These are phyloP conservation scores for Smittia aterrima DNA, from an alignment of 2,888 invertebrate genomes.

Conservation along the genomic window DNA sequence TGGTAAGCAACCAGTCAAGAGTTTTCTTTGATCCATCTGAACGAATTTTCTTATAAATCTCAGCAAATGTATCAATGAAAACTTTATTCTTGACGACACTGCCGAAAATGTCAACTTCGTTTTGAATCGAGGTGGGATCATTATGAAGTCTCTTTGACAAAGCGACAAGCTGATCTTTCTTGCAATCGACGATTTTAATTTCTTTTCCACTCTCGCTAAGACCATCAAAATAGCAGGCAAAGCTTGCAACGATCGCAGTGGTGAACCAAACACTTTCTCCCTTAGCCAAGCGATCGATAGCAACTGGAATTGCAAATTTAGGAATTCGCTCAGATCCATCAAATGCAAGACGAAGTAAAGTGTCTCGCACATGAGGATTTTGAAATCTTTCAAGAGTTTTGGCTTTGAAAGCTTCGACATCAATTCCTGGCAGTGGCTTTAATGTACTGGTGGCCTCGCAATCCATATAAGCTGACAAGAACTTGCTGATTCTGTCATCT, in stretches of 20 bases:
- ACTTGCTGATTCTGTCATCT: background rate
- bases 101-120: constrained; percentile 28
- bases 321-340: constrained; percentile 28
- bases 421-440: background rate
- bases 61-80: constrained; percentile 14
- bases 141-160: background rate
- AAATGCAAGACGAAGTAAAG: background rate
- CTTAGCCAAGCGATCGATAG: background rate
- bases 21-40: constrained; percentile 3
- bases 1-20: constrained; percentile 17
- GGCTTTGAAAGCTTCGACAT: background rate
- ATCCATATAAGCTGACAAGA: constrained; percentile 26
- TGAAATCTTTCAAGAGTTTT: constrained; percentile 30
- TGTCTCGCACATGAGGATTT: constrained; percentile 27
- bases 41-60: constrained; percentile 29
- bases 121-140: constrained; percentile 3
- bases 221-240: constrained; percentile 11
- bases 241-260: constrained; percentile 25
- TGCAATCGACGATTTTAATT: constrained; percentile 23
- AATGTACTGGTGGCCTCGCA: constrained; percentile 26
- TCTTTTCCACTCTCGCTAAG: background rate
- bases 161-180: background rate
- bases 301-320: constrained; percentile 37
- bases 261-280: constrained; percentile 17
- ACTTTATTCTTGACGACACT: constrained; percentile 1